A percentile compares a stretch with the other conserved stretches of the same genome.
Evolutionary conservation across 2,888 invertebrate species (phyloP).

Genomic region (Temnothorax rugatulus): DNA sequence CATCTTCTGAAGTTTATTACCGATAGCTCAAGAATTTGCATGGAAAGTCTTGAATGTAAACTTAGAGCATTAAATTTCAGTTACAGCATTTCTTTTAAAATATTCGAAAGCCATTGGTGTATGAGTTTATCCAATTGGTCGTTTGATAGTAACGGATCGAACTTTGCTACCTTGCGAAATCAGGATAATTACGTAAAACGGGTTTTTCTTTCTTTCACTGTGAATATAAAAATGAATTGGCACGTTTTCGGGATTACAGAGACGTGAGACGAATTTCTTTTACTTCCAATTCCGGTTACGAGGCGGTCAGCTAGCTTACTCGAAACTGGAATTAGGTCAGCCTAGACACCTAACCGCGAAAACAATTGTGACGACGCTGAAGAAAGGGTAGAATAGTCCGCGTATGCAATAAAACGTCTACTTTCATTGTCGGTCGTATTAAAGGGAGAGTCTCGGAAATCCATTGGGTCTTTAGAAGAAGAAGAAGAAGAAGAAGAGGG

Average conservation of each 20-base stretch:
- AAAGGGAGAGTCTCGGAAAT: slow-evolving; percentile 28
- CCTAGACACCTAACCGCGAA: slow-evolving; percentile 81
- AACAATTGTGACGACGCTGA: slow-evolving; percentile 65
- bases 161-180: not conserved
- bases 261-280: slow-evolving; percentile 60
- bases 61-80: not conserved
- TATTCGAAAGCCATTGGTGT: not conserved
- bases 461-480: too few species aligned
- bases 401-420: slow-evolving; percentile 77
- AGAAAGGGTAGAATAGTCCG: slow-evolving; percentile 49
- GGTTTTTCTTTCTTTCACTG: not conserved
- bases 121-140: not conserved
- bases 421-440: slow-evolving; percentile 83
- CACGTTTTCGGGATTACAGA: slow-evolving; percentile 11
- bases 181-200: not conserved
- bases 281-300: slow-evolving; percentile 64
- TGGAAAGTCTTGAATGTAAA: slow-evolving; percentile 1
- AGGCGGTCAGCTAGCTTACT: slow-evolving; percentile 81
- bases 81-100: not conserved
- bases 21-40: not conserved
- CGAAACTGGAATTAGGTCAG: slow-evolving; percentile 83
- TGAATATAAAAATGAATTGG: not conserved
- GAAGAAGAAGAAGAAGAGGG: too few species aligned
- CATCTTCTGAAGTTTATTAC: not conserved
- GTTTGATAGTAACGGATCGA: not conserved